Base-by-base conservation (phyloP, 2,797 vertebrate genomes). In the Halcyon chelicuti region DNA sequence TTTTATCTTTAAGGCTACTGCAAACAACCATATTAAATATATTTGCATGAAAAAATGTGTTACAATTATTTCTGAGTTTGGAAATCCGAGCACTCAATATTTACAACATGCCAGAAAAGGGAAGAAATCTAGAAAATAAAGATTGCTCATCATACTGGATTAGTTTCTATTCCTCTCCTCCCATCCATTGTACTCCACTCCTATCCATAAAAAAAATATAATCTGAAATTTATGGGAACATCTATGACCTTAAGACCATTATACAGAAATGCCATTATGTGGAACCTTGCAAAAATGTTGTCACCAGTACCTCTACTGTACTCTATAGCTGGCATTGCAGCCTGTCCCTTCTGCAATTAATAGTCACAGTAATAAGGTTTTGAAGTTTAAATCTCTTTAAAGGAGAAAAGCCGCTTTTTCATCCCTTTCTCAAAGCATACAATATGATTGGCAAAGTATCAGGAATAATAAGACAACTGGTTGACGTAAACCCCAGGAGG, bases 391-490 rank as follows among this genome's bases (percentile, higher is more conserved):
- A 90, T 67, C 91, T 88, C 92, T 96, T 94, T 85, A 94, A 93
- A 97, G 91, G 78, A 98, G 94, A 96, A 96, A 97, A 98, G 94
- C 96, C 95, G 86, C 92, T 94, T 95, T 96, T 97, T 94, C 79
- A 96, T 93, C 86, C 93, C 94, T 92, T 96, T 97, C 68, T 76
- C 96, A 95, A 94, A 96, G 93, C 26, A 3, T 89, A 97, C 97
- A 98, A 96, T 97, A 97, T 97, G 97, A 97, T 90, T 98, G 97
- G 97, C 97, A 97, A 97, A 97, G 96, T 94, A 94, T 98, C 97
- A 97, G 96, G 96, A 98, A 98, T 95, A 98, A 98, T 94, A 98
- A 97, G 96, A 98, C 96, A 97, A 97, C 95, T 74, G 72, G 88
- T 94, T 97, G 98, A 97, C 75, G 93, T 97, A 97, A 98, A 96